Evolutionary conservation across 2,797 vertebrate species (phyloP).

Genomic region (Alca torda): DNA sequence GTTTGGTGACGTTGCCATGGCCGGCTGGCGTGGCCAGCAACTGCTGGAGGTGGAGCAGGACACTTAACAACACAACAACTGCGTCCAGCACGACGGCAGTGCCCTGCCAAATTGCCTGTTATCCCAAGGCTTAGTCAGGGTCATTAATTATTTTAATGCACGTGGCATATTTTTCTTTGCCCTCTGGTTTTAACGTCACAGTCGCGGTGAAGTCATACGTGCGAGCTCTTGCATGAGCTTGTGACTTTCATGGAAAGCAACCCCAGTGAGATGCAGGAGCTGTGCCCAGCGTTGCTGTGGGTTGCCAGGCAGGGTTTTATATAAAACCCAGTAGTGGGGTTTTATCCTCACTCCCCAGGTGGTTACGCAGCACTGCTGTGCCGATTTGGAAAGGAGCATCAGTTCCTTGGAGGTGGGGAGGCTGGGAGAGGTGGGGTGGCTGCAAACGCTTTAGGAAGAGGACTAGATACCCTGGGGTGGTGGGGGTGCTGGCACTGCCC

Average conservation of each 20-base stretch:
- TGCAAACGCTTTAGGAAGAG: not conserved
- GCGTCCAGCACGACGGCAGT: not conserved
- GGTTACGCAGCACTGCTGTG: not conserved
- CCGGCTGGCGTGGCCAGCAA: not conserved
- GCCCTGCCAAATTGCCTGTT: not conserved
- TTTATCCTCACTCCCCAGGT: not conserved
- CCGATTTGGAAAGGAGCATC: not conserved
- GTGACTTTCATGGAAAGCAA: not conserved
- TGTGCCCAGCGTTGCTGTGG: not conserved
- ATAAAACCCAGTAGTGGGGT: not conserved
- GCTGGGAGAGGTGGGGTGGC: not conserved
- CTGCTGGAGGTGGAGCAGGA: not conserved
- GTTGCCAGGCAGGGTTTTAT: not conserved
- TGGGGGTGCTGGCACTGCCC: not conserved
- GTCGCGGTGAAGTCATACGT: rapidly evolving
- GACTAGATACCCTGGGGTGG: not conserved
- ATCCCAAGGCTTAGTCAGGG: not conserved
- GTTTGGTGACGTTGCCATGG: not conserved
- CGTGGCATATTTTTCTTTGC: not conserved
- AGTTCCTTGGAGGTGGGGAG: not conserved
- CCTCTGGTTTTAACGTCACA: not conserved
- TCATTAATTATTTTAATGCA: not conserved
- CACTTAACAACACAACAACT: not conserved
- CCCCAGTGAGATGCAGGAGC: not conserved
- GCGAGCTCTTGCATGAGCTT: not conserved